Evolutionary conservation across 2,888 invertebrate genomes (phyloP).

Genomic region (Drosophila ezoana): DNA sequence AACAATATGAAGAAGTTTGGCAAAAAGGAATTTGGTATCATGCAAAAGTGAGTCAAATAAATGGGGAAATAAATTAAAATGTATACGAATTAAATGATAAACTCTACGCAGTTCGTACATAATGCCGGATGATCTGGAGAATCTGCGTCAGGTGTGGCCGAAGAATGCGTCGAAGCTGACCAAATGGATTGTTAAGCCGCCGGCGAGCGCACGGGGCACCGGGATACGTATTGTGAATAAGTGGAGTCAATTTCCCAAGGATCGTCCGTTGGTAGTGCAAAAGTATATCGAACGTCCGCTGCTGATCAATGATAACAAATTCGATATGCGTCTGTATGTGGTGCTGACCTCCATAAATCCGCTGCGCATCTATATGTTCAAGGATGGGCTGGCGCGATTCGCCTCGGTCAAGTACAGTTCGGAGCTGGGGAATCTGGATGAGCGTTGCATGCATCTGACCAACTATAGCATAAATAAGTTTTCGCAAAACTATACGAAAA

Average conservation of each 20-base stretch:
- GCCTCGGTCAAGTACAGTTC: conserved; percentile 97
- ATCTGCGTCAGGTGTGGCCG: conserved; percentile 94
- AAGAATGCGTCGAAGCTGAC: conserved; percentile 90
- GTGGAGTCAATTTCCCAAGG: conserved; percentile 97
- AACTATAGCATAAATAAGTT: conserved; percentile 96
- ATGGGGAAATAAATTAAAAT: not conserved
- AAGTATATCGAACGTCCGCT: conserved; percentile 92
- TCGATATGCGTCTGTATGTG: conserved; percentile 98
- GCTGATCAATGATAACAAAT: conserved; percentile 97
- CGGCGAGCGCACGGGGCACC: conserved; percentile 97
- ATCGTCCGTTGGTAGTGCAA: conserved; percentile 95
- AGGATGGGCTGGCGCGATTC: conserved; percentile 97
- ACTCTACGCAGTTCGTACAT: conserved; percentile 90
- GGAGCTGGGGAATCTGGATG: conserved; percentile 91
- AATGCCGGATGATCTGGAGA: conserved; percentile 93
- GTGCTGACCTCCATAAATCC: conserved; percentile 98
- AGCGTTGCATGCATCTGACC: conserved; percentile 96
- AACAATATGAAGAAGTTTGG: conserved; percentile 86
- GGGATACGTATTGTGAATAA: conserved; percentile 98
- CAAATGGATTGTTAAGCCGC: conserved; percentile 98
- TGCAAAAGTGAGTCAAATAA: conserved; percentile 87
- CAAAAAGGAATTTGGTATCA: conserved; percentile 92
- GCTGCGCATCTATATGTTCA: conserved; percentile 95
- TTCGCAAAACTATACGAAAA: conserved; percentile 93
- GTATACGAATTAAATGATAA: not conserved